Conservation (phyloP, 2,888 invertebrate genomes). For the Drosophila algonquin region DNA sequence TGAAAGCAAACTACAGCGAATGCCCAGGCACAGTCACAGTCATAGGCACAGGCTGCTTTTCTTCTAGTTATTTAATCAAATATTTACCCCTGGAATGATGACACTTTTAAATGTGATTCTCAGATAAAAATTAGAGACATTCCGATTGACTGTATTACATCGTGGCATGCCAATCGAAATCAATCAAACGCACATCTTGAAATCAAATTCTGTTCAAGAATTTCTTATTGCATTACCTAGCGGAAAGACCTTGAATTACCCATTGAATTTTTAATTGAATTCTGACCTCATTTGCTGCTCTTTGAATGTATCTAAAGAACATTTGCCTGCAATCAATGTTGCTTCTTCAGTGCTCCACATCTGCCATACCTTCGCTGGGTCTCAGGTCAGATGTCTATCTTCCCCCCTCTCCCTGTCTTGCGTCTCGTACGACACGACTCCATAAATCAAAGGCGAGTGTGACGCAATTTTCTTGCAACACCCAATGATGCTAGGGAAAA, state of each 20-base stretch:
- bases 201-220: background rate
- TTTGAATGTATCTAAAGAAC: constrained; percentile 20
- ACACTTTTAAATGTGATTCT: background rate
- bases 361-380: constrained; percentile 20
- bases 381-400: constrained; percentile 11
- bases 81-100: background rate
- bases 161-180: background rate
- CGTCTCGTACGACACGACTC: constrained; percentile 20
- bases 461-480: constrained; percentile 51
- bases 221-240: constrained; percentile 25
- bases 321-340: constrained; percentile 25
- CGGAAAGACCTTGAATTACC: constrained; percentile 17
- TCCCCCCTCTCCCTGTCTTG: background rate
- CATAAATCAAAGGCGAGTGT: constrained; percentile 66
- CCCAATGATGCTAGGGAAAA: constrained; percentile 35
- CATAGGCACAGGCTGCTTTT: too few species aligned
- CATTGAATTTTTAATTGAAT: constrained; percentile 39
- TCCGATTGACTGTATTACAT: background rate
- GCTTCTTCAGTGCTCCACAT: background rate
- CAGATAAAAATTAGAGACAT: too few species aligned
- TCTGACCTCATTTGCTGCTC: constrained; percentile 39
- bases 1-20: background rate
- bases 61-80: background rate
- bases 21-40: too few species aligned
- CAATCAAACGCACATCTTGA: constrained; percentile 3